Base-by-base conservation (phyloP, 2,888 invertebrate genomes). In the Abrostola triplasia region DNA sequence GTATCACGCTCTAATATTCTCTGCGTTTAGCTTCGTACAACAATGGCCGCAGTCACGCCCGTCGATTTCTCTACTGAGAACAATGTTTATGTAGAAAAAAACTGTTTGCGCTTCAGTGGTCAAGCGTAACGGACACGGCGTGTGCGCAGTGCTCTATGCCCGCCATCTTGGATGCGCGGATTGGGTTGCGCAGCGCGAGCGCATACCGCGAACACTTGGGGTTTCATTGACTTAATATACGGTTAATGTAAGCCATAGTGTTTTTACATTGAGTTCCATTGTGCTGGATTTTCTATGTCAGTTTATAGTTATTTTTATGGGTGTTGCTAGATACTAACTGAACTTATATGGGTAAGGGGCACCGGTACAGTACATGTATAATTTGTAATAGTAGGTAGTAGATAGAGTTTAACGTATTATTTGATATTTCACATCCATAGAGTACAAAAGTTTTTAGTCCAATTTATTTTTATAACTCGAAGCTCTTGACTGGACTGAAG, bases 81-180 rank as follows among this genome's bases (percentile, higher is more conserved):
- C 93, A 93, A 92, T 94, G 92, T 93, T 93, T 92, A 91, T 92
- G 90, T 92, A 90, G 86, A 92, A 93, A 92, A 91, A 92, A 91
- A 90, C 84, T 79, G 85, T 91, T 89, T 80, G 80, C 89, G 92
- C 90, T 91, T 91, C 90, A 83, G 81, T 81, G 86, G 84, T 82
- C 90, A 90, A 89, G 89, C 92, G 88, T 76, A 83, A 79, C 93
- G 88, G 94, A 93, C 90, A 94, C 89, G 93, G 90, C 92, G 92
- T 88, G 91, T 90, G 93, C 91, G 87, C 88, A 68, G 90, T 90
- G 90, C 88, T 88, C 85, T 90, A 90, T 89, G 90, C 84, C 88
- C 87, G 92, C 90, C 92, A 93, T 93, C 90, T 93, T 92, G 90
- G 85, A 91, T 91, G 90, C 88, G 90, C 92, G 88, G 92, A 90